A percentile compares a stretch with the other conserved stretches of the same genome.
phyloP scores from a whole-genome alignment of 2,888 invertebrate genomes.

The Portevinia maculata region DNA sequence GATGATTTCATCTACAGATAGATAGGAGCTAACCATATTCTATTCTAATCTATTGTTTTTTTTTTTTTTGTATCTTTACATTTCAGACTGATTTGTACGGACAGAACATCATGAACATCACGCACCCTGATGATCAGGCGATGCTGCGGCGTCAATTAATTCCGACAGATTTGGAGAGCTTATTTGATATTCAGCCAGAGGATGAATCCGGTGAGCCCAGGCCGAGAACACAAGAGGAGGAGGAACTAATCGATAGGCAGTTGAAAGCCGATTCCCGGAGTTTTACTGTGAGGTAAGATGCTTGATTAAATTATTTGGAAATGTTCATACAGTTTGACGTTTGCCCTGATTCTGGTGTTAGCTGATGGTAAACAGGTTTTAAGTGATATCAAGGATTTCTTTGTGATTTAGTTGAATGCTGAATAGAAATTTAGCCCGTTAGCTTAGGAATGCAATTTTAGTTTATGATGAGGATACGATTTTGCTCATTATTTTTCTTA shows the following conservation, averaged over 20 bases:
- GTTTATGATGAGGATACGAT: no score
- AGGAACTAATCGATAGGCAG: conserved; percentile 80
- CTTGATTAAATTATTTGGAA: neutral
- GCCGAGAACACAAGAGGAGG: conserved; percentile 82
- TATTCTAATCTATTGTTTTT: conserved; percentile 11
- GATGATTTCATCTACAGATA: neutral
- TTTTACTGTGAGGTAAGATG: conserved; percentile 84
- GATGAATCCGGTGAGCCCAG: conserved; percentile 85
- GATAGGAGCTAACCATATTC: conserved; percentile 4
- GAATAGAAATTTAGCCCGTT: no score
- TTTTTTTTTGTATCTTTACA: conserved; percentile 35
- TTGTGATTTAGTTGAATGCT: no score
- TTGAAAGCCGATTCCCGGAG: conserved; percentile 84
- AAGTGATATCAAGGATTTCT: neutral
- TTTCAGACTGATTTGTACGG: conserved; percentile 92
- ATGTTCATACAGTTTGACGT: neutral
- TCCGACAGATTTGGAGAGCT: conserved; percentile 83
- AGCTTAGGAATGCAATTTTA: no score
- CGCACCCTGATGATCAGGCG: conserved; percentile 91
- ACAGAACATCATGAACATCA: conserved; percentile 91
- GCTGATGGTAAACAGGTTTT: neutral
- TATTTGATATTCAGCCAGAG: conserved; percentile 81
- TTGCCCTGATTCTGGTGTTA: neutral
- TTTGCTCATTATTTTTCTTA: no score
- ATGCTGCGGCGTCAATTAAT: conserved; percentile 87